Conservation (phyloP, 2,888 invertebrate genomes). For the Himalopsyche tibetana region DNA sequence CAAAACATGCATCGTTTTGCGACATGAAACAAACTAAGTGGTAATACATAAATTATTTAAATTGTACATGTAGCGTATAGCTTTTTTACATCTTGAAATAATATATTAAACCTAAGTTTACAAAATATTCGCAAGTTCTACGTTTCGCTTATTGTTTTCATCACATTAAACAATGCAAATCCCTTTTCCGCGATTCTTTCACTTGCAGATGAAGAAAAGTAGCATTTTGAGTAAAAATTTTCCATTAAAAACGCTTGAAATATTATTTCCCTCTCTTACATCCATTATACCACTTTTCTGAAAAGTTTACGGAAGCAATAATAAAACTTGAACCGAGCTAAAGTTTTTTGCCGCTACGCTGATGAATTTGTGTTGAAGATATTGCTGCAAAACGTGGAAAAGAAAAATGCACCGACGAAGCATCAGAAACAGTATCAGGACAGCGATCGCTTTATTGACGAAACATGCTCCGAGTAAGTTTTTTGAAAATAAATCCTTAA, state of each 20-base stretch:
- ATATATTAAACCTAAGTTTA: background rate
- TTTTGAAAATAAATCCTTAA: background rate
- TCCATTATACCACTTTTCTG: constrained; percentile 23
- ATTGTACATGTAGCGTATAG: no score
- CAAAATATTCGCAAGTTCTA: background rate
- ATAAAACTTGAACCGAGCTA: constrained; percentile 15
- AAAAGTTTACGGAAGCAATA: constrained; percentile 13
- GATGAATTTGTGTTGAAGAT: constrained; percentile 37
- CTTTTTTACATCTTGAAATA: constrained; percentile 2
- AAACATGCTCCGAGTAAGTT: constrained; percentile 46
- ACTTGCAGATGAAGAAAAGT: background rate
- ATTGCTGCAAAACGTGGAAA: background rate
- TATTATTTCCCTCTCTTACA: background rate
- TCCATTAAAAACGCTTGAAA: constrained; percentile 10
- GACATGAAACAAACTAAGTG: no score
- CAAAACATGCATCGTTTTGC: no score
- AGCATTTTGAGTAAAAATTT: background rate
- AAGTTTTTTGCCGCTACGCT: background rate
- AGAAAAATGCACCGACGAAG: constrained; percentile 48
- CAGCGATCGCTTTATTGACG: constrained; percentile 44
- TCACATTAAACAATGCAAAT: constrained; percentile 32
- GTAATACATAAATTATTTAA: no score
- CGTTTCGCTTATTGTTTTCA: constrained; percentile 2
- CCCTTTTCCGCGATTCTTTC: background rate
- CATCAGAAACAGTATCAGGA: constrained; percentile 46